phyloP scores from a whole-genome alignment of 2,797 vertebrate species.

The Notolepis coatsorum region DNA sequence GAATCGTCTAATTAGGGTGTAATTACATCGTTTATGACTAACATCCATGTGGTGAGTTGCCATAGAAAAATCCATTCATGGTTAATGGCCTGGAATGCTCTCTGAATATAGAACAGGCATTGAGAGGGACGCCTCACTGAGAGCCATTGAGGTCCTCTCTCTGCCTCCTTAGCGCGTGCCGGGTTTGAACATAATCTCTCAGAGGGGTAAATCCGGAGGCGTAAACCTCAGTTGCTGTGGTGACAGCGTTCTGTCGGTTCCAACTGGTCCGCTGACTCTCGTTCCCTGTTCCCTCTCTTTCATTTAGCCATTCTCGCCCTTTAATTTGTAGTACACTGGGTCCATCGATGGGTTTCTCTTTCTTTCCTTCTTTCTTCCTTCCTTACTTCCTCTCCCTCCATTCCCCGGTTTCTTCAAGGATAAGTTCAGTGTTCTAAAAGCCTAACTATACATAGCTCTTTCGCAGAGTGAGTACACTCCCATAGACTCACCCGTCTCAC shows the following conservation, averaged over 20 bases:
- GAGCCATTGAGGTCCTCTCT: slow-evolving; percentile 6
- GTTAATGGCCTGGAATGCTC: background rate
- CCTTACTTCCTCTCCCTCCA: too few relatives aligned
- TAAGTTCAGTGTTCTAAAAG: too few relatives aligned
- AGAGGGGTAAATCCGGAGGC: slow-evolving; percentile 29
- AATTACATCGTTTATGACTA: slow-evolving; percentile 51
- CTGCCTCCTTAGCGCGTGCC: slow-evolving; percentile 15
- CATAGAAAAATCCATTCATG: slow-evolving; percentile 37
- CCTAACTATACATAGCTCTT: too few relatives aligned
- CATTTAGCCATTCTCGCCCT: slow-evolving; percentile 15
- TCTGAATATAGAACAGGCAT: slow-evolving; percentile 49
- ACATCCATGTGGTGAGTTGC: slow-evolving; percentile 23
- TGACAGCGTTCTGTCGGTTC: slow-evolving; percentile 15
- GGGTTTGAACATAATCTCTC: slow-evolving; percentile 42
- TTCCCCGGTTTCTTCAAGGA: background rate
- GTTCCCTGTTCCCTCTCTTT: background rate
- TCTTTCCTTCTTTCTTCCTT: background rate
- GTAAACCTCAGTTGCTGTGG: background rate
- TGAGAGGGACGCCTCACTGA: background rate
- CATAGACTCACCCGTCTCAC: too few relatives aligned
- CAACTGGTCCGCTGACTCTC: slow-evolving; percentile 13
- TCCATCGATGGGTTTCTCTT: background rate
- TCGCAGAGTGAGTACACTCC: too few relatives aligned
- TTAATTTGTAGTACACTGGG: slow-evolving; percentile 41
- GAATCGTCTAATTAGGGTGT: slow-evolving; percentile 56